These are phyloP conservation scores for Acleris cristana DNA, from an alignment of 2,888 invertebrate species.

Conservation along the genomic window DNA sequence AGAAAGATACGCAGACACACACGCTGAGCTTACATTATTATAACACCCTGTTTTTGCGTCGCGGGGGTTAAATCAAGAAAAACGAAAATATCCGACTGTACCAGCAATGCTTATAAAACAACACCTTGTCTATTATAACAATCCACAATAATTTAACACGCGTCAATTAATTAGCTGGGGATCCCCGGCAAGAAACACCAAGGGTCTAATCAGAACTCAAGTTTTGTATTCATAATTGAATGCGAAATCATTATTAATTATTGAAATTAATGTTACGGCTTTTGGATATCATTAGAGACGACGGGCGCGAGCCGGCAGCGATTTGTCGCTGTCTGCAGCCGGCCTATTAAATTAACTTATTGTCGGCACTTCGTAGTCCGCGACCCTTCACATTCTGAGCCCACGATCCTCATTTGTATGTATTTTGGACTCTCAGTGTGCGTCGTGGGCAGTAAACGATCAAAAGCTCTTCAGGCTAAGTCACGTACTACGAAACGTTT, in stretches of 20 bases:
- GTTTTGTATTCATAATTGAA: constrained; percentile 40
- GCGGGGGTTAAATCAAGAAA: too few species aligned
- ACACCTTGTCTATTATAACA: too few species aligned
- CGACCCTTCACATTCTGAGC: constrained; percentile 13
- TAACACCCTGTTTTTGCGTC: too few species aligned
- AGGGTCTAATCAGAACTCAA: constrained; percentile 14
- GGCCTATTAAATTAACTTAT: constrained; percentile 50
- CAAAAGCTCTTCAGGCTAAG: constrained; percentile 42
- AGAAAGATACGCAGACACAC: too few species aligned
- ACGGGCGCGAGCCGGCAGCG: constrained; percentile 46
- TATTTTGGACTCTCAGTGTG: too few species aligned
- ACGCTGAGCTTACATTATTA: too few species aligned
- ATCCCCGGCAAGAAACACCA: constrained; percentile 4
- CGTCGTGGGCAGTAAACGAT: too few species aligned
- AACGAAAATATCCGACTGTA: too few species aligned
- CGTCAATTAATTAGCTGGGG: neutral
- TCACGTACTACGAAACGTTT: constrained; percentile 74
- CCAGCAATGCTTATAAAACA: too few species aligned
- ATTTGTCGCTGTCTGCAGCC: constrained; percentile 50
- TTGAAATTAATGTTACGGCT: constrained; percentile 49
- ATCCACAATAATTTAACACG: neutral
- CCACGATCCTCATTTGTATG: too few species aligned
- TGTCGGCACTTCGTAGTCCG: constrained; percentile 36
- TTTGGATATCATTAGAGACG: constrained; percentile 39
- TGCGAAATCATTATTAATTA: constrained; percentile 47